Base-by-base conservation (phyloP, 2,888 invertebrate genomes). In the Zootermopsis nevadensis region DNA sequence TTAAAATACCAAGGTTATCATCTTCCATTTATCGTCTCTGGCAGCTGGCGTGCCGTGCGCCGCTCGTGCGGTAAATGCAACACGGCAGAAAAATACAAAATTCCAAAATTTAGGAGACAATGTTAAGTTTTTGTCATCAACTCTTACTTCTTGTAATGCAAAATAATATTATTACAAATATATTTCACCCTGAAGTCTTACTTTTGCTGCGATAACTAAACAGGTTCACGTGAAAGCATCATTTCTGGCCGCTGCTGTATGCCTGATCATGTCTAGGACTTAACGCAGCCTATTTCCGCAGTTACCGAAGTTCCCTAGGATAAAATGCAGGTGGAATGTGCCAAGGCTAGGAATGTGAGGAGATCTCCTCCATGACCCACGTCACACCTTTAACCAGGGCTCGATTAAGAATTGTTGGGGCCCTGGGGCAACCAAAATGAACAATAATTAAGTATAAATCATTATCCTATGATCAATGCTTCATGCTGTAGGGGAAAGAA, bases 1-100 rank as follows among this genome's bases (percentile, higher is more conserved):
- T 30, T 67, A 67, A 31, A 33, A 33, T 72, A 72, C 33, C 31
- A 72, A 35, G 72, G 22, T 33, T 27, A n/a, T 12, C 60, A 27
- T 27, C 60, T 60, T n/a, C n/a, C 27, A 60, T 60, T 60, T 72
- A 33, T 33, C 31, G 33, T 72, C 72, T 72, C 33, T 72, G 72
- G 72, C 33, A 33, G 35, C 33, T 60, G 33, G 72, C 33, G 33
- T 33, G 72, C 24, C 15, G 27, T 72, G 72, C 24, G 33, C 33
- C 33, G 72, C 33, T 72, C 19, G 72, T 8, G 19, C 72, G 33
- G 72, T 33, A 72, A 72, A 31, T 72, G 72, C 72, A 72, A 72
- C 72, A 72, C 33, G 72, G 33, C 22, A 72, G 24, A 19, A 72
- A 72, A 72, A 72, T 72, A 72, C 72, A 72, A 35, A 72, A 27